Base-by-base conservation (phyloP, 2,113 vertebrate species). In the Dicrurus megarhynchus region DNA sequence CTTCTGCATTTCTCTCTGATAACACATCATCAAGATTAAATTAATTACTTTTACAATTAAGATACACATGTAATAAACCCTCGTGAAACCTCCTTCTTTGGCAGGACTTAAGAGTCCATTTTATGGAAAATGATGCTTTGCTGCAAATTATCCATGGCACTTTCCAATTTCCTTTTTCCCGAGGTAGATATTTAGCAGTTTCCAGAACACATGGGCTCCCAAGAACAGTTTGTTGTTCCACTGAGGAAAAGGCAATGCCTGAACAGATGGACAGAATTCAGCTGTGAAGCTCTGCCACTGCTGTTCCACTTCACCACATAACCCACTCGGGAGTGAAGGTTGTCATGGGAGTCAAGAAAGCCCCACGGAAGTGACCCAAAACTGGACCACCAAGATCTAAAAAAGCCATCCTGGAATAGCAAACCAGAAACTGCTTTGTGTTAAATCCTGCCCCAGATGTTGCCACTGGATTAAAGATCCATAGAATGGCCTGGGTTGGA, bases 401-500 rank as follows among this genome's bases (percentile, higher is more conserved):
- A 79, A 74, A 56, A 39, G 4, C 4, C 57, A 93, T 23, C 26
- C 63, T 13, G 44, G 53, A 50, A 20, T 1, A 37, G 37, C 49
- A 83, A 78, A 61, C 26, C 28, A 85, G 10, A 50, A 68, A 42
- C 10, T 1, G 4, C 20, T 44, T 9, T n/a, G 17, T 39, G 27
- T 61, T 64, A 52, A 84, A 87, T 49, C 81, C 42, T 77, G 18
- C 16, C 16, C 77, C 1, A 2, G 4, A 30, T 53, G 18, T 17
- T 60, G 61, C 16, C 41, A 60, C 10, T 17, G 39, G 17, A 57
- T 27, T 28, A 52, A 19, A 26, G 33, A 67, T 14, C 19, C 33
- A 67, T 0, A 2, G 18, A 52, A 21, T 11, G 22, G 32, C 0
- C 1, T 44, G 27, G 27, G 6, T 1, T 52, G 19, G 30, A 1